Conservation (phyloP, 2,797 vertebrate genomes). For the Echeneis naucrates region DNA sequence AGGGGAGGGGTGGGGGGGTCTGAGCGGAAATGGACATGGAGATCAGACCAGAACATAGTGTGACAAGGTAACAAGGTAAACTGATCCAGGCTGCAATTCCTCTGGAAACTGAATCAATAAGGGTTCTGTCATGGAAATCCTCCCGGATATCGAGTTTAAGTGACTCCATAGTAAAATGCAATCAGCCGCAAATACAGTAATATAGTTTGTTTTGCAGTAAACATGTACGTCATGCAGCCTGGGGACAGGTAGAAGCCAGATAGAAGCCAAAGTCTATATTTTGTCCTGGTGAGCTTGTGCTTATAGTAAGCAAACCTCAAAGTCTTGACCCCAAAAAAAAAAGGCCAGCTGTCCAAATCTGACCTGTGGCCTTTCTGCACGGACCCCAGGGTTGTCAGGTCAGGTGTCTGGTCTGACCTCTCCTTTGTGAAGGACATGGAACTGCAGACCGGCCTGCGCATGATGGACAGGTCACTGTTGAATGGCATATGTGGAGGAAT, state of each 20-base stretch:
- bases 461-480: slow-evolving; percentile 32
- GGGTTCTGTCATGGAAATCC: slow-evolving; percentile 77
- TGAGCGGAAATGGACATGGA: slow-evolving; percentile 77
- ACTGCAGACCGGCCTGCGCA: slow-evolving; percentile 39
- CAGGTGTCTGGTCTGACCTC: slow-evolving; percentile 66
- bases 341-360: slow-evolving; percentile 66
- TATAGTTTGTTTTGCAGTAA: slow-evolving; percentile 30
- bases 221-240: slow-evolving; percentile 11
- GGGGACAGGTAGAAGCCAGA: not conserved
- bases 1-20: slow-evolving; percentile 46
- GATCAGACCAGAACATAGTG: slow-evolving; percentile 81
- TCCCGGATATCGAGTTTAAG: slow-evolving; percentile 62
- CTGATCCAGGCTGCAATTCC: slow-evolving; percentile 72
- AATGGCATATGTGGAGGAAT: slow-evolving; percentile 38
- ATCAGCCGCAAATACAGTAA: slow-evolving; percentile 42
- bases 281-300: slow-evolving; percentile 9
- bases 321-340: slow-evolving; percentile 47
- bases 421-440: slow-evolving; percentile 50
- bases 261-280: not conserved
- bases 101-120: slow-evolving; percentile 81
- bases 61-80: slow-evolving; percentile 85
- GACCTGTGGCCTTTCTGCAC: slow-evolving; percentile 53
- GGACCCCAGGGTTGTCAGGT: slow-evolving; percentile 45
- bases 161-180: slow-evolving; percentile 58
- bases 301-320: slow-evolving; percentile 19